Percentiles rank a stretch among this genome's conserved stretches.
These are phyloP conservation scores for Leptosomus discolor DNA, from an alignment of 2,113 vertebrate species.

Conservation along the genomic window DNA sequence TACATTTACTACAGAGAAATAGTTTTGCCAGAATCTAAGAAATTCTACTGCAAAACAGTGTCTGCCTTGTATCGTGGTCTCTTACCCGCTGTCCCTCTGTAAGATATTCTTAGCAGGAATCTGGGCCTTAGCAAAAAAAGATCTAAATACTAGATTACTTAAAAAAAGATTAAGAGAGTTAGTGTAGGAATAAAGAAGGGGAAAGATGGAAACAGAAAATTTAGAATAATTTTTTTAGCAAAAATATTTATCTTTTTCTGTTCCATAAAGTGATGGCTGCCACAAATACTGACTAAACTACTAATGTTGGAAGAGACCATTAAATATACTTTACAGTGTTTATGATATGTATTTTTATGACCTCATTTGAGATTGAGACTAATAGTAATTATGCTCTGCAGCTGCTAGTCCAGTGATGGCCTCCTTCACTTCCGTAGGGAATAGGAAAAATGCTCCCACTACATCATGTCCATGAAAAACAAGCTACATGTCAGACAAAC, in stretches of 20 bases:
- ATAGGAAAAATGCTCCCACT: background rate
- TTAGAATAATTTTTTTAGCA: background rate
- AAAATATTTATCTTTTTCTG: background rate
- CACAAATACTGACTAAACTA: background rate
- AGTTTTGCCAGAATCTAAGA: constrained; percentile 42
- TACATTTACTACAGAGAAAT: constrained; percentile 44
- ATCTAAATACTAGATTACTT: background rate
- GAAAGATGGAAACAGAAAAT: background rate
- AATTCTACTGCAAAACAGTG: constrained; percentile 10
- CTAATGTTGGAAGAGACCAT: background rate
- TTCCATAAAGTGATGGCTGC: background rate
- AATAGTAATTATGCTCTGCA: background rate
- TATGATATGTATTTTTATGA: constrained; percentile 16
- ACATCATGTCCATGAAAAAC: background rate
- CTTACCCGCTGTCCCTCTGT: background rate
- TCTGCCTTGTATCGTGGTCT: constrained; percentile 27
- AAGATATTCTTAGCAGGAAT: background rate
- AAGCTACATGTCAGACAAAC: background rate
- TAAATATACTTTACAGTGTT: background rate
- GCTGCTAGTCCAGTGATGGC: background rate
- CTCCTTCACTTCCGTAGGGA: background rate
- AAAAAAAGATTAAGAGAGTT: background rate
- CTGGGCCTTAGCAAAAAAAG: background rate
- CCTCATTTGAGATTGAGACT: constrained; percentile 7
- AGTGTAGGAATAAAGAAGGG: background rate